Evolutionary conservation across 2,113 vertebrate genomes (phyloP).

Genomic region (Hippocampus guttulatus): DNA sequence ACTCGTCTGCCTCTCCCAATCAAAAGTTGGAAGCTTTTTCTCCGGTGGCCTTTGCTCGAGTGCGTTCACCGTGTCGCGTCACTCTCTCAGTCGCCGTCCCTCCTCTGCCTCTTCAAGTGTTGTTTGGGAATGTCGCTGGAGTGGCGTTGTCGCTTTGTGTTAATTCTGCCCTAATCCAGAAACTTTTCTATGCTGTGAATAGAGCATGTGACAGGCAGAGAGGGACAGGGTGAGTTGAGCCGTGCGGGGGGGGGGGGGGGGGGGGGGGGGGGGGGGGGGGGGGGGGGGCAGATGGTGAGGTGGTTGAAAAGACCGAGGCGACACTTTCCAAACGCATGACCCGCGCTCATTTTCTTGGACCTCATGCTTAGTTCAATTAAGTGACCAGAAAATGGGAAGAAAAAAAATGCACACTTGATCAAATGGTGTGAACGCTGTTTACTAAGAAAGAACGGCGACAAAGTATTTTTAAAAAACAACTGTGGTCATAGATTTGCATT

Average conservation of each 20-base stretch:
- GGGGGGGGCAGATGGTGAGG: constrained; percentile 13
- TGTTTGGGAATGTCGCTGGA: constrained; percentile 62
- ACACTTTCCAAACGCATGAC: constrained; percentile 61
- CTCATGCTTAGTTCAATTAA: neutral
- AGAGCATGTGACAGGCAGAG: constrained; percentile 72
- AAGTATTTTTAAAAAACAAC: constrained; percentile 28
- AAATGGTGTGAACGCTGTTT: neutral
- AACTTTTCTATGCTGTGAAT: constrained; percentile 79
- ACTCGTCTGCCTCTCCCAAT: constrained; percentile 34
- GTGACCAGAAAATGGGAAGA: neutral
- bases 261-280: neutral
- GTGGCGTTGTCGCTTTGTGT: constrained; percentile 72
- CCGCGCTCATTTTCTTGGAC: constrained; percentile 10
- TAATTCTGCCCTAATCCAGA: constrained; percentile 77
- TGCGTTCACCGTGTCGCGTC: constrained; percentile 45
- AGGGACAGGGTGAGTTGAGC: constrained; percentile 30
- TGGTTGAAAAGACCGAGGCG: constrained; percentile 24
- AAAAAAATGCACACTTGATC: neutral
- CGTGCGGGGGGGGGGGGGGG: neutral
- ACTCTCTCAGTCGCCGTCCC: constrained; percentile 35
- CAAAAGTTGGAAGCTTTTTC: constrained; percentile 31
- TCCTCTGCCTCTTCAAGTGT: constrained; percentile 53
- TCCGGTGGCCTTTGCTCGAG: constrained; percentile 39
- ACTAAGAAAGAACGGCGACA: neutral
- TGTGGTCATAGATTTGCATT: constrained; percentile 61